Evolutionary conservation across 2,113 vertebrate genomes (phyloP).

Genomic region (Heliornis fulica): DNA sequence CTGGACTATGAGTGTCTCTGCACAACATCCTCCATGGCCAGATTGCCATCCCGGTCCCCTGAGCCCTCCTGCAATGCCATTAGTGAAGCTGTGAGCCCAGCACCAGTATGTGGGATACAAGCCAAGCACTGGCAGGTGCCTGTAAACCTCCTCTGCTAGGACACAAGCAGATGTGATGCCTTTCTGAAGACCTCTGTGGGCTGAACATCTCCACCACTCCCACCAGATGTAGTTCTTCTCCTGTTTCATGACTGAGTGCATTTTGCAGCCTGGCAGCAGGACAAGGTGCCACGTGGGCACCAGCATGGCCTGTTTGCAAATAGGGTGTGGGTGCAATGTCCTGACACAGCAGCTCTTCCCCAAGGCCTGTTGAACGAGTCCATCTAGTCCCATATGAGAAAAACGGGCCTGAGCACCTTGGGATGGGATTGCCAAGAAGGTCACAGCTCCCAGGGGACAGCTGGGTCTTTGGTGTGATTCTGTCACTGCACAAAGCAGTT

Average conservation of each 20-base stretch:
- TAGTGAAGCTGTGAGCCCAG: not conserved
- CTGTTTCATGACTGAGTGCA: not conserved
- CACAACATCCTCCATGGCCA: not conserved
- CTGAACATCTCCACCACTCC: not conserved
- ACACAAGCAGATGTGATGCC: not conserved
- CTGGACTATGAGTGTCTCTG: not conserved
- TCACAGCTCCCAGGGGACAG: accelerated
- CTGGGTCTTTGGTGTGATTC: not conserved
- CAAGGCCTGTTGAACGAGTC: not conserved
- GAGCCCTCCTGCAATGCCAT: not conserved
- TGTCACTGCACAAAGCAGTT: not conserved
- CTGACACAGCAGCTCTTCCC: not conserved
- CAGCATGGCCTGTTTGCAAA: not conserved
- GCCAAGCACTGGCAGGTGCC: not conserved
- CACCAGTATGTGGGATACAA: not conserved
- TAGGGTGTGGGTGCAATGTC: not conserved
- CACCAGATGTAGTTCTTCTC: not conserved
- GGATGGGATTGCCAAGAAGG: not conserved
- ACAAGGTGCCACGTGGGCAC: not conserved
- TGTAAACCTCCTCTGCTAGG: not conserved
- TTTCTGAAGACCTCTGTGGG: not conserved
- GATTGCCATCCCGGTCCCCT: not conserved
- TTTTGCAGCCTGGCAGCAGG: not conserved
- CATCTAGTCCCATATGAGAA: not conserved
- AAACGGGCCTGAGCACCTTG: not conserved